These are phyloP conservation scores for Ochropacha duplaris DNA, from an alignment of 2,888 invertebrate species.

Conservation along the genomic window DNA sequence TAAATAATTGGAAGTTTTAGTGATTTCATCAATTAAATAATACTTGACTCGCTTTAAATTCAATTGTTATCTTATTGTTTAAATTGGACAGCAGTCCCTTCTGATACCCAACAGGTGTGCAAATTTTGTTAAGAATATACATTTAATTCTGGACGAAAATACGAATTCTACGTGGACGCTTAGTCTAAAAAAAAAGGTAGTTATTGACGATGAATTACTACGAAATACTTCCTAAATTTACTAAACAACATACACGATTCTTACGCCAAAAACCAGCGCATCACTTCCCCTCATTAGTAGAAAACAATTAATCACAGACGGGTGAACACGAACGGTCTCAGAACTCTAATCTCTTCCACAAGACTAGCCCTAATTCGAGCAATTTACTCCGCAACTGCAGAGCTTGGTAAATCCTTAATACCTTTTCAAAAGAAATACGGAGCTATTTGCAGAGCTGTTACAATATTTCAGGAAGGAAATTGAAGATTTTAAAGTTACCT, in stretches of 20 bases:
- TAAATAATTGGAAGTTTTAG: too few relatives aligned
- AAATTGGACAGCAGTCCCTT: too few relatives aligned
- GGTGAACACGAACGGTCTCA: slow-evolving; percentile 26
- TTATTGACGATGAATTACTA: too few relatives aligned
- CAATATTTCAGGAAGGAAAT: not conserved
- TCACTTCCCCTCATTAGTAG: slow-evolving; percentile 23
- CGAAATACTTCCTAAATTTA: not conserved
- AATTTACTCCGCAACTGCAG: slow-evolving; percentile 21
- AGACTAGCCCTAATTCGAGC: slow-evolving; percentile 22
- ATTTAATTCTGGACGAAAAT: too few relatives aligned
- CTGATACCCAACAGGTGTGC: too few relatives aligned
- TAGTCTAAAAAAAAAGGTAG: too few relatives aligned
- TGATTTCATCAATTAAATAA: too few relatives aligned
- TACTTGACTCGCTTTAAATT: too few relatives aligned
- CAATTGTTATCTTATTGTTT: too few relatives aligned
- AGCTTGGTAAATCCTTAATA: slow-evolving; percentile 12
- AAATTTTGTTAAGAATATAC: too few relatives aligned
- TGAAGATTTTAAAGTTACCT: not conserved
- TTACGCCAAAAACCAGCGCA: not conserved
- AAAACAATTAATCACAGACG: slow-evolving; percentile 31
- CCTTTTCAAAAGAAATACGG: not conserved
- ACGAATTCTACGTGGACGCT: too few relatives aligned
- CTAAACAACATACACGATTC: not conserved
- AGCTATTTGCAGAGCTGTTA: not conserved
- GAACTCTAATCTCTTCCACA: slow-evolving; percentile 41